A percentile compares a stretch with the other conserved stretches of the same genome.
These are phyloP conservation scores for Epiblema foenella DNA, from an alignment of 2,888 invertebrate genomes.

Conservation along the genomic window DNA sequence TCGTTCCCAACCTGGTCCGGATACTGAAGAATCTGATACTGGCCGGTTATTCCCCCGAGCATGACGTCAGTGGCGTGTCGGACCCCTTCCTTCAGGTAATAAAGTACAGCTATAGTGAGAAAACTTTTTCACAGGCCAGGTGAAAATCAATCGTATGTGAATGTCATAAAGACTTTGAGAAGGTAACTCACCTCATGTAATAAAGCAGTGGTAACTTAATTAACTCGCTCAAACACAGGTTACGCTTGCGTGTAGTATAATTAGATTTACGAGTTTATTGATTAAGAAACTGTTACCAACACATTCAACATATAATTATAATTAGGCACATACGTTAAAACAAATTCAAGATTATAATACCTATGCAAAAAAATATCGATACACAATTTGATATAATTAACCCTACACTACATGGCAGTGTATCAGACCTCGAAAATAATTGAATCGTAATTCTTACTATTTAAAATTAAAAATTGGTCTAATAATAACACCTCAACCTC, in stretches of 20 bases:
- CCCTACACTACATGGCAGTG: no score
- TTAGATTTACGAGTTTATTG: constrained; percentile 11
- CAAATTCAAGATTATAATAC: not conserved
- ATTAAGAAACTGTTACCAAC: not conserved
- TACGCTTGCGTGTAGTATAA: not conserved
- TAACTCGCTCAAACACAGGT: constrained; percentile 9
- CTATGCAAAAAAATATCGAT: not conserved
- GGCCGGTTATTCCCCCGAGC: constrained; percentile 99
- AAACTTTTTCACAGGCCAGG: no score
- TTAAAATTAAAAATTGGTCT: no score
- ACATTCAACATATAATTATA: not conserved
- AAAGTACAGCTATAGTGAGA: not conserved
- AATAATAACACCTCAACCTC: no score
- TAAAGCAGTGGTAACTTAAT: not conserved
- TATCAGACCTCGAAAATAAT: no score
- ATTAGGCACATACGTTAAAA: not conserved
- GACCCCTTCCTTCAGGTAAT: constrained; percentile 99
- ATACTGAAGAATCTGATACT: constrained; percentile 99
- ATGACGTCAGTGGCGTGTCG: constrained; percentile 99
- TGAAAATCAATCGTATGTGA: no score
- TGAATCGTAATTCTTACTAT: no score
- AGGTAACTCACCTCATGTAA: no score
- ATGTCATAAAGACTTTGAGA: no score
- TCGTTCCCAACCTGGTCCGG: constrained; percentile 99
- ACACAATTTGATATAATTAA: not conserved